Conservation (phyloP, 2,888 invertebrate species). For the Caenorhabditis wallacei region DNA sequence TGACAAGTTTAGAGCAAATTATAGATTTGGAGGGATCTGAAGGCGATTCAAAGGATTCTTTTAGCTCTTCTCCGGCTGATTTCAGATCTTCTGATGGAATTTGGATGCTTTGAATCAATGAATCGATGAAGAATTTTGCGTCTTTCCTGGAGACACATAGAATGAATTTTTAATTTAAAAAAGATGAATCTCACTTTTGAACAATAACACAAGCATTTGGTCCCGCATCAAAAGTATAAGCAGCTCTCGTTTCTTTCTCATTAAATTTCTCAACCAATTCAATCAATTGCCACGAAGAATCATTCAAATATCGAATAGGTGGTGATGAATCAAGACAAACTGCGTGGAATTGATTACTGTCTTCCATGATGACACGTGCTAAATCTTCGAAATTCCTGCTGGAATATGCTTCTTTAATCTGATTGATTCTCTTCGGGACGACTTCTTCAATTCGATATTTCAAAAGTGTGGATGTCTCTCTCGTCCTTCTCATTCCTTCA, state of each 20-base stretch:
- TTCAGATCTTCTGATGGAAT: slow-evolving; percentile 17
- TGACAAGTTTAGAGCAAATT: slow-evolving; percentile 31
- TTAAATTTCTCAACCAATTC: slow-evolving; percentile 92
- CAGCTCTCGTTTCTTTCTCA: slow-evolving; percentile 86
- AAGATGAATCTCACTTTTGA: slow-evolving; percentile 39
- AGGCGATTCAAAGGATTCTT: neutral
- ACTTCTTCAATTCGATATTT: slow-evolving; percentile 88
- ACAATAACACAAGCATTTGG: slow-evolving; percentile 75
- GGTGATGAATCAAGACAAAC: slow-evolving; percentile 95
- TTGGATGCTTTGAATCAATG: neutral
- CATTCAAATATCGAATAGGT: slow-evolving; percentile 93
- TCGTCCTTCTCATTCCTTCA: slow-evolving; percentile 91
- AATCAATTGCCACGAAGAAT: slow-evolving; percentile 90
- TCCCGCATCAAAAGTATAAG: slow-evolving; percentile 96
- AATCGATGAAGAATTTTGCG: neutral
- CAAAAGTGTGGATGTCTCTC: slow-evolving; percentile 91
- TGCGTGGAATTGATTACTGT: slow-evolving; percentile 98
- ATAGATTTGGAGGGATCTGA: neutral
- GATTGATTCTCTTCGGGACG: slow-evolving; percentile 88
- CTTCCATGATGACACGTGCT: slow-evolving; percentile 94
- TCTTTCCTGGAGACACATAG: slow-evolving; percentile 18
- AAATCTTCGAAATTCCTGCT: slow-evolving; percentile 90
- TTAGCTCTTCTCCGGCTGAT: neutral
- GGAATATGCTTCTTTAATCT: slow-evolving; percentile 86
- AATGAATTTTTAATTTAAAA: neutral